Percentiles rank a stretch among this genome's conserved stretches.
These are phyloP conservation scores for Nymphicus hollandicus DNA, from an alignment of 2,113 vertebrate genomes.

Conservation along the genomic window DNA sequence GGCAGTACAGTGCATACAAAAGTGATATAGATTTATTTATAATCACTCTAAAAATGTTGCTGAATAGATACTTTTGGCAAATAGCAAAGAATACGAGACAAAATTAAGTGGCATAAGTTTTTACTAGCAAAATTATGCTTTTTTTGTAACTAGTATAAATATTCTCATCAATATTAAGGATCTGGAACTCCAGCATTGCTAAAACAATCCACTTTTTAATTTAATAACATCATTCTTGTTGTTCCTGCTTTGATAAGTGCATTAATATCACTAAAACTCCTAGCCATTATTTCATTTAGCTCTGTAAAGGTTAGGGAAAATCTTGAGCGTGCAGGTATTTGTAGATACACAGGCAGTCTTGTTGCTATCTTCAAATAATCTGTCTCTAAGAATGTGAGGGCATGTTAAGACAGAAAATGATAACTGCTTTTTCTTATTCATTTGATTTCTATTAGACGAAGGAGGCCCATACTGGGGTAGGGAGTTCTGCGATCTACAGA, in stretches of 20 bases:
- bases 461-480: neutral
- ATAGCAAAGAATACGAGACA: neutral
- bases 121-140: neutral
- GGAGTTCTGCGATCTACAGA: neutral
- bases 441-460: neutral
- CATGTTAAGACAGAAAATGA: neutral
- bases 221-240: neutral
- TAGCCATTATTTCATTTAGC: neutral
- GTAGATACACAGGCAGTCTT: neutral
- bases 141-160: neutral
- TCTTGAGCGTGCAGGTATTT: neutral
- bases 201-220: neutral
- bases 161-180: neutral
- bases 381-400: neutral
- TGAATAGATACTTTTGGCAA: neutral
- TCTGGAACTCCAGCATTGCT: neutral
- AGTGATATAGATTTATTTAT: neutral
- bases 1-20: neutral
- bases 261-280: neutral
- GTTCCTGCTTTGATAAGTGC: neutral
- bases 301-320: neutral
- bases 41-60: neutral
- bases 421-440: neutral
- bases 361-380: neutral
- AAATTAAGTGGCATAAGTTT: neutral